Conservation (phyloP, 1,140 invertebrate species). For the Kradibia gibbosae region DNA sequence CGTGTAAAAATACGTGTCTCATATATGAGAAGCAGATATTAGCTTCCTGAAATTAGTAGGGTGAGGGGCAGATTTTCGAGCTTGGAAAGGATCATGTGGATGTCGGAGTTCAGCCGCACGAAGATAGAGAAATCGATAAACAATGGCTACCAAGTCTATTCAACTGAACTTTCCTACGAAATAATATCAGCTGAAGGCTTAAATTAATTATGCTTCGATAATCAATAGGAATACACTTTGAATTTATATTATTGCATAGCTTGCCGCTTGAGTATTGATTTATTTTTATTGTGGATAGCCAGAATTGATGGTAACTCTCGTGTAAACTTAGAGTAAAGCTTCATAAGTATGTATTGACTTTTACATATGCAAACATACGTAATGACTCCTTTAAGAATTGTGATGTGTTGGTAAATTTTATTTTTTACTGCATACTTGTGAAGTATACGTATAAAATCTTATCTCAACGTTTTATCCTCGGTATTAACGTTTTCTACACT, state of each 20-base stretch:
- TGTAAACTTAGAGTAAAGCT: background rate
- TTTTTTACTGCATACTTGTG: too few relatives aligned
- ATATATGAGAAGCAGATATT: background rate
- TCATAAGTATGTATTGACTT: too few relatives aligned
- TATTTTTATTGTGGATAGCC: background rate
- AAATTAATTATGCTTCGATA: background rate
- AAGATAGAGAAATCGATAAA: background rate
- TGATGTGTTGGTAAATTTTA: background rate
- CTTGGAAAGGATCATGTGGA: background rate
- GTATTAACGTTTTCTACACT: too few relatives aligned
- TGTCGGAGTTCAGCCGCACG: background rate
- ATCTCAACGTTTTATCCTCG: too few relatives aligned
- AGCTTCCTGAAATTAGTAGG: background rate
- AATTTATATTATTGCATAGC: background rate
- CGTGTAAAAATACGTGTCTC: background rate
- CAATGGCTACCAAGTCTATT: conserved; percentile 2
- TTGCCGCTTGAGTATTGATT: background rate
- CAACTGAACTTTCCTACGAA: background rate
- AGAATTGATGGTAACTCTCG: too few relatives aligned
- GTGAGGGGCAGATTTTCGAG: background rate
- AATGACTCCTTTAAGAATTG: background rate
- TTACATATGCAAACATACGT: too few relatives aligned
- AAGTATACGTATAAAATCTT: too few relatives aligned
- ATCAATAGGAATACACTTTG: background rate
- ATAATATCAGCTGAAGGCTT: background rate